A percentile compares a stretch with the other conserved stretches of the same genome.
phyloP scores from a whole-genome alignment of 1,140 invertebrate species.

The Ridgeia piscesae region DNA sequence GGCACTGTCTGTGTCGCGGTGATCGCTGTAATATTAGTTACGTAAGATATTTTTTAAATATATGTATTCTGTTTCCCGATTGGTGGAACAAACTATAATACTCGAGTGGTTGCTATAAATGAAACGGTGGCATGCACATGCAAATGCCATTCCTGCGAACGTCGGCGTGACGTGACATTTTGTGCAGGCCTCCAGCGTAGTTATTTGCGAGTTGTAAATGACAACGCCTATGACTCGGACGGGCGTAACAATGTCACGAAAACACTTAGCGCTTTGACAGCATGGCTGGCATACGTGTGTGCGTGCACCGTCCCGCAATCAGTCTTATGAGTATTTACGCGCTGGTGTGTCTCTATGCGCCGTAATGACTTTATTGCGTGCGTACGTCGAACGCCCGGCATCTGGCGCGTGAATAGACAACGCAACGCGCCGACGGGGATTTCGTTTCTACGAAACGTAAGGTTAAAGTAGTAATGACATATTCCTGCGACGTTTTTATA shows the following conservation, averaged over 20 bases:
- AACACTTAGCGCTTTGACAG: background rate
- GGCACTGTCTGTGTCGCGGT: too few species aligned
- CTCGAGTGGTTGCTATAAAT: background rate
- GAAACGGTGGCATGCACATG: background rate
- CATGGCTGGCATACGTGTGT: background rate
- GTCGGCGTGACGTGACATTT: background rate
- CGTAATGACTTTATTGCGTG: background rate
- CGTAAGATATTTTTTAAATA: too few species aligned
- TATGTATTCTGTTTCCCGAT: background rate
- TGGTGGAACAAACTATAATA: background rate
- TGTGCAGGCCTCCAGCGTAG: background rate
- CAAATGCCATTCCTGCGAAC: background rate
- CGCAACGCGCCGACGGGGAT: background rate
- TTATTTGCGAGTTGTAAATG: background rate
- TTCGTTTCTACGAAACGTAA: background rate
- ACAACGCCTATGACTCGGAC: background rate
- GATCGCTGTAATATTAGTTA: too few species aligned
- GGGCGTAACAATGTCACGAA: background rate
- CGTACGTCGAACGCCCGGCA: background rate
- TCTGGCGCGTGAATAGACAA: background rate
- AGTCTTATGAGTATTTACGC: background rate
- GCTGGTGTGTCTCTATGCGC: background rate
- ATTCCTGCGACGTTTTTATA: background rate
- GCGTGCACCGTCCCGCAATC: background rate
- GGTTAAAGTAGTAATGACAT: slow-evolving; percentile 1